A percentile compares a stretch with the other conserved stretches of the same genome.
Conservation (phyloP, 2,797 vertebrate species). For the Mormyrus hasselquistii region DNA sequence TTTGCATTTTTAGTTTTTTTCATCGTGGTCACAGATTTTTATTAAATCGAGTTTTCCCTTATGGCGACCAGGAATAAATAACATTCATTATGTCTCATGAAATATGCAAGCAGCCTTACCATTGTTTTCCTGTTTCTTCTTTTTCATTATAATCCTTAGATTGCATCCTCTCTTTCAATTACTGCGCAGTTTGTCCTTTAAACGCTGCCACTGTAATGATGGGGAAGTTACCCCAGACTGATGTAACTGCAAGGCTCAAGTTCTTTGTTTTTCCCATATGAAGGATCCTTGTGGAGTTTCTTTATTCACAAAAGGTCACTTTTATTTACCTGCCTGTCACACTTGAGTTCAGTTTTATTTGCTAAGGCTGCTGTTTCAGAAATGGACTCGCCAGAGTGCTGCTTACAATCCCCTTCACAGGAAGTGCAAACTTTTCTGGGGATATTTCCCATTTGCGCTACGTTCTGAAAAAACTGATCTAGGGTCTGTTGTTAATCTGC, state of each 20-base stretch:
- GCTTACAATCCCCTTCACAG: not conserved
- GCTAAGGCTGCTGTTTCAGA: not conserved
- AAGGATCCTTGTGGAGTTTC: not conserved
- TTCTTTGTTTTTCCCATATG: not conserved
- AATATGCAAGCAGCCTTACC: not conserved
- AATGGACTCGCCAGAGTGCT: not conserved
- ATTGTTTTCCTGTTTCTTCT: not conserved
- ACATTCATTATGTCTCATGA: not conserved
- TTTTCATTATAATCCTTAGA: not conserved
- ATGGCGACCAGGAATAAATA: not conserved
- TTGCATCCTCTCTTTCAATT: not conserved
- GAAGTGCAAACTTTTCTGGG: not conserved
- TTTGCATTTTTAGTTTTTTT: not conserved
- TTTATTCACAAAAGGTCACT: constrained; percentile 6
- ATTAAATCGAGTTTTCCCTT: not conserved
- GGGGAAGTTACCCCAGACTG: not conserved
- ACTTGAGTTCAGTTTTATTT: not conserved
- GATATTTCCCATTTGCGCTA: not conserved
- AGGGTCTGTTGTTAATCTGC: not conserved
- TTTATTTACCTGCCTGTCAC: constrained; percentile 10
- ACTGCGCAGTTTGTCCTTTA: not conserved
- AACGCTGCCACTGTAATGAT: not conserved
- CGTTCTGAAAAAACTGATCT: not conserved
- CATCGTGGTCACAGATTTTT: not conserved
- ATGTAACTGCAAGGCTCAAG: not conserved